Conservation (phyloP, 2,888 invertebrate genomes). For the Eristalis arbustorum region DNA sequence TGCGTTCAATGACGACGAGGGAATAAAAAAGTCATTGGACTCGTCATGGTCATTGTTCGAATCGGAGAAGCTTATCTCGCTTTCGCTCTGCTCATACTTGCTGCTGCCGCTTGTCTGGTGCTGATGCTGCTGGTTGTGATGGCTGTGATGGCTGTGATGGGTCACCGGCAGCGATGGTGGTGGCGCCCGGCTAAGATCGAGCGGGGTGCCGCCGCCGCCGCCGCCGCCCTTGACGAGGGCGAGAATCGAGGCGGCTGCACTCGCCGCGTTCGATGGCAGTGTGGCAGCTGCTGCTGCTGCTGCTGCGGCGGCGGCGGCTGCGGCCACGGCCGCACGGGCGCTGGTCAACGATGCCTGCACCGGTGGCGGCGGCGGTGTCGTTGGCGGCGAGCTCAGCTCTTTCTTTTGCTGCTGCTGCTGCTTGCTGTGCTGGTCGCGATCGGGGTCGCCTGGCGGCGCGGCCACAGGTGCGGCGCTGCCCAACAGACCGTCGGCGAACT, state of each 20-base stretch:
- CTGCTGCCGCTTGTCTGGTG: too few relatives aligned
- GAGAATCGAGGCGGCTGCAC: constrained; percentile 27
- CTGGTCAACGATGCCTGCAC: constrained; percentile 7
- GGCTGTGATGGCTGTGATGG: constrained; percentile 14
- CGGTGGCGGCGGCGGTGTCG: constrained; percentile 41
- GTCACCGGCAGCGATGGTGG: constrained; percentile 3
- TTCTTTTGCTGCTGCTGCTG: constrained; percentile 38
- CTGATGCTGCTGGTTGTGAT: too few relatives aligned
- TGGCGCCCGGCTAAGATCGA: constrained; percentile 71
- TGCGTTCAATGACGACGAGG: constrained; percentile 52
- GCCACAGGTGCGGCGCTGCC: constrained; percentile 1
- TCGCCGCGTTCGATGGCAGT: background rate
- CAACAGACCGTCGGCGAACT: constrained; percentile 79
- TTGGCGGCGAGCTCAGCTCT: constrained; percentile 34
- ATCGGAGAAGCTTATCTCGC: constrained; percentile 73
- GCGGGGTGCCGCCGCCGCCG: too few relatives aligned
- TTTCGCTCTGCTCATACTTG: constrained; percentile 73
- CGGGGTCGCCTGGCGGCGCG: background rate
- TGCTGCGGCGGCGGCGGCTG: background rate
- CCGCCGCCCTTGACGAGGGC: constrained; percentile 47
- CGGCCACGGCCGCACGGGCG: constrained; percentile 2
- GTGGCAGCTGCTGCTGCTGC: background rate
- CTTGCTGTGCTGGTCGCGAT: constrained; percentile 7
- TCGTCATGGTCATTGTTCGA: constrained; percentile 73
- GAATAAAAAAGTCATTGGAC: constrained; percentile 71